Evolutionary conservation across 2,888 invertebrate genomes (phyloP), one percentile per base, ranked within the genome.

Genomic region (Panopea generosa): DNA sequence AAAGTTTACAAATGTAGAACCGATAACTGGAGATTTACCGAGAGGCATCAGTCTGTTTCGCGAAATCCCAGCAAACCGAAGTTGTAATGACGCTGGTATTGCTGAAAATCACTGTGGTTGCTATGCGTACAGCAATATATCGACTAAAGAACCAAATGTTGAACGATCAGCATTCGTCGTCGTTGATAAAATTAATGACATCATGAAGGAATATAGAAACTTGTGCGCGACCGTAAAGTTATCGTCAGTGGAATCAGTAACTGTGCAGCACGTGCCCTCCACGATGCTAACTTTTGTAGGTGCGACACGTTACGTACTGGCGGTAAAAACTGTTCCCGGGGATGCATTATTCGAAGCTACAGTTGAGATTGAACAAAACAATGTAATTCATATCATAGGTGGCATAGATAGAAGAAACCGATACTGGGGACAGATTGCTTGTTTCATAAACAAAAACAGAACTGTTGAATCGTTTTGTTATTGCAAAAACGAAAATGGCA

Each of bases 81-180:
- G 96, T 6, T 98, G 98, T 91, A 94, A 95, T 3, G 95, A 97
- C 91, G 98, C 98, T 0, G 96, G 95, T 65, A 96, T 99, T 71
- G 97, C 97, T 90, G 96, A 98, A 0, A 98, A 99, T 91, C 99
- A 98, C 98, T 99, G 99, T 91, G 96, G 97, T 0, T 99, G 99
- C 90, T 94, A 98, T 0, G 94, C 95, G n/a, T 98, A 98, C 98
- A 92, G 94, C 77, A 93, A 94, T 61, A 93, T 97, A 0, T 92
- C 94, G 0, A 72, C 93, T 0, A 89, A 92, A 0, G 94, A 94
- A 47, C 89, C 92, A 0, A 90, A 94, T 14, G 94, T 94, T 11
- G 74, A 90, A 1, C 93, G 93, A 27, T 94, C 96, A 0, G 96
- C 95, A 0, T 47, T 79, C 24, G 84, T 89, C 2, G 87, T 93